Percentiles rank a stretch among this genome's conserved stretches.
These are phyloP conservation scores for Crocodylus rhombifer DNA, from an alignment of 2,797 vertebrate genomes.

Conservation along the genomic window DNA sequence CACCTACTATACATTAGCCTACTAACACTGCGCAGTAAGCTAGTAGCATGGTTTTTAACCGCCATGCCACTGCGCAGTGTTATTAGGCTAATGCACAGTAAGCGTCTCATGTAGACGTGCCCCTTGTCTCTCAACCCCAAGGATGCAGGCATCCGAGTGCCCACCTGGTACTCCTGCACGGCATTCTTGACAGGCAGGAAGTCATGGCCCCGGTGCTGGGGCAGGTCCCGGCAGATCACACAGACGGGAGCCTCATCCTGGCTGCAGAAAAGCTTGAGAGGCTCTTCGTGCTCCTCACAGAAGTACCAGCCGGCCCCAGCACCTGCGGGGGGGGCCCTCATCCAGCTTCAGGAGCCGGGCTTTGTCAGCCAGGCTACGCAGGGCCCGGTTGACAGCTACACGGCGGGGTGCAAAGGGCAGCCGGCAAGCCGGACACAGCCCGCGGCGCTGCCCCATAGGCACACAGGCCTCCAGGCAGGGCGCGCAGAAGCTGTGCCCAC, in stretches of 20 bases:
- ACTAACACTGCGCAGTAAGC: no score
- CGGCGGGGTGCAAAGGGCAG: neutral
- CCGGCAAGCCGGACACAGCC: conserved; percentile 46
- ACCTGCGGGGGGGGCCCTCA: neutral
- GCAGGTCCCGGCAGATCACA: neutral
- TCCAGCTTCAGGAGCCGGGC: conserved; percentile 6
- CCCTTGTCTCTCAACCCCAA: no score
- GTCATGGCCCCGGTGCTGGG: neutral
- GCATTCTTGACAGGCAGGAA: neutral
- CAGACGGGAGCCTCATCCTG: neutral
- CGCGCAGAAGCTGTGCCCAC: conserved; percentile 57
- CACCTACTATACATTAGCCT: no score
- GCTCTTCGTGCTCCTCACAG: conserved; percentile 67
- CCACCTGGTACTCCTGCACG: no score
- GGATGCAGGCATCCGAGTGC: neutral
- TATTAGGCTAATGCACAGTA: no score
- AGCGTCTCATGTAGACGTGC: no score
- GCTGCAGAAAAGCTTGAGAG: neutral
- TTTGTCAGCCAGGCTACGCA: conserved; percentile 50
- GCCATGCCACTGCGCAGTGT: no score
- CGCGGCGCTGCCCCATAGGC: neutral
- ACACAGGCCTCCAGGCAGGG: conserved; percentile 31
- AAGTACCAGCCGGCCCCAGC: neutral
- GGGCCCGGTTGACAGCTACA: conserved; percentile 34
- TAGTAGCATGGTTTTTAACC: no score